phyloP scores from a whole-genome alignment of 2,797 vertebrate species.

The Gallirallus australis region DNA sequence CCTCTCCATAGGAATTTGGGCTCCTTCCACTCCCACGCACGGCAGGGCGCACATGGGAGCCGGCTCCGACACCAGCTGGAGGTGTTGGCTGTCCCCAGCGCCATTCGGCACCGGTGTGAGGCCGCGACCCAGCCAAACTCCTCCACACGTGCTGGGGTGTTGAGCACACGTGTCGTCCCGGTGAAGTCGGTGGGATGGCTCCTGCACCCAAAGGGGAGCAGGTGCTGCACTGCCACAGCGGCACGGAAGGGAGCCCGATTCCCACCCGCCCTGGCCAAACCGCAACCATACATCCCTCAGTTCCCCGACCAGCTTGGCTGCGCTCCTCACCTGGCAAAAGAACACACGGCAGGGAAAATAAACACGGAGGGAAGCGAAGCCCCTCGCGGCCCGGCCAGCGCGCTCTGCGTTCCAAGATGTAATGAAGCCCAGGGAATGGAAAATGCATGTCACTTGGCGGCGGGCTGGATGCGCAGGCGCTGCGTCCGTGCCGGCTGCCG shows the following conservation, averaged over 20 bases:
- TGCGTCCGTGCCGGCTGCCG: not conserved
- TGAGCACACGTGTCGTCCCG: not conserved
- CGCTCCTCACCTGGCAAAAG: conserved; percentile 48
- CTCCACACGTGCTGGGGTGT: not conserved
- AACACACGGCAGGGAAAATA: conserved; percentile 15
- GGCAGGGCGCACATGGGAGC: rapidly evolving
- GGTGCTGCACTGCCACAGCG: not conserved
- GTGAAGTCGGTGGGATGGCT: rapidly evolving
- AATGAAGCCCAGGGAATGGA: conserved; percentile 54
- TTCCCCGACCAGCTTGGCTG: conserved; percentile 24
- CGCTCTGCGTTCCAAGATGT: not conserved
- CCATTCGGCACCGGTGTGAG: rapidly evolving
- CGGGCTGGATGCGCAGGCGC: not conserved
- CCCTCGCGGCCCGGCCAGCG: not conserved
- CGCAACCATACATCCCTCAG: not conserved
- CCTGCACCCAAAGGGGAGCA: not conserved
- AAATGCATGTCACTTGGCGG: conserved; percentile 46
- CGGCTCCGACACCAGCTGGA: not conserved
- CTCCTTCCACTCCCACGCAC: not conserved
- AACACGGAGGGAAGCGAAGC: not conserved
- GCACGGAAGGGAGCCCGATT: not conserved
- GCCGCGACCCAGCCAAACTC: rapidly evolving
- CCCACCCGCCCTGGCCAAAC: not conserved
- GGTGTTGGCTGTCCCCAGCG: not conserved
- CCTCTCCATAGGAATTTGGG: not conserved